A percentile compares a stretch with the other conserved stretches of the same genome.
These are phyloP conservation scores for Scotopteryx bipunctaria DNA, from an alignment of 2,888 invertebrate species.

Conservation along the genomic window DNA sequence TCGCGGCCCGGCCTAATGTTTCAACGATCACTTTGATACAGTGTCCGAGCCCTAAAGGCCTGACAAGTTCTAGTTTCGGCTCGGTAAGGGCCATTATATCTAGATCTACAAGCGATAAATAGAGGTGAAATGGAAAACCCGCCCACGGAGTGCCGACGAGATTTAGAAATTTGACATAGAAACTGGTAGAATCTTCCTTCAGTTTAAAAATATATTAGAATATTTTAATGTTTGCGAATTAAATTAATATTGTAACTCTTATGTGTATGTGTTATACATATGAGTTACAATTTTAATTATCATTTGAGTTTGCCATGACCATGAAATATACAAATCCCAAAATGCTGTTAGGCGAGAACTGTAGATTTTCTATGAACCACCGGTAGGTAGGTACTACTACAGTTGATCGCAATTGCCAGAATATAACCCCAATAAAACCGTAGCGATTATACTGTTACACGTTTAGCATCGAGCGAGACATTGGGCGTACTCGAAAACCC, in stretches of 20 bases:
- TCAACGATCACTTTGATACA: conserved; percentile 66
- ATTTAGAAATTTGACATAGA: conserved; percentile 47
- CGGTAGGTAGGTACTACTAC: conserved; percentile 48
- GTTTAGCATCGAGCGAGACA: conserved; percentile 65
- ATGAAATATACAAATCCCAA: no score
- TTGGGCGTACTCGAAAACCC: conserved; percentile 57
- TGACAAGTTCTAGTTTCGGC: conserved; percentile 51
- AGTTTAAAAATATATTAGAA: no score
- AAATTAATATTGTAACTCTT: no score
- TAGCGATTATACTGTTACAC: conserved; percentile 64
- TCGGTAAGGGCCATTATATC: conserved; percentile 50
- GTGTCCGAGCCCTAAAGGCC: conserved; percentile 47
- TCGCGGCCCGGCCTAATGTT: conserved; percentile 60
- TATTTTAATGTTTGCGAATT: no score
- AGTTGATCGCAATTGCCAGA: conserved; percentile 61
- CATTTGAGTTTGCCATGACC: no score
- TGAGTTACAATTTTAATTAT: no score
- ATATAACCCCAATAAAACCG: conserved; percentile 63
- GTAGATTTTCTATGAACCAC: conserved; percentile 49
- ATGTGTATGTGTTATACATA: no score
- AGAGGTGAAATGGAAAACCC: conserved; percentile 44
- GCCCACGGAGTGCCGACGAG: conserved; percentile 47
- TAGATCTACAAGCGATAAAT: conserved; percentile 57
- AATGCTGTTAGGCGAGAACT: conserved; percentile 37
- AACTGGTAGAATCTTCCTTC: conserved; percentile 35